These are phyloP conservation scores for Coenonympha arcania DNA, from an alignment of 2,888 invertebrate species.

Conservation along the genomic window DNA sequence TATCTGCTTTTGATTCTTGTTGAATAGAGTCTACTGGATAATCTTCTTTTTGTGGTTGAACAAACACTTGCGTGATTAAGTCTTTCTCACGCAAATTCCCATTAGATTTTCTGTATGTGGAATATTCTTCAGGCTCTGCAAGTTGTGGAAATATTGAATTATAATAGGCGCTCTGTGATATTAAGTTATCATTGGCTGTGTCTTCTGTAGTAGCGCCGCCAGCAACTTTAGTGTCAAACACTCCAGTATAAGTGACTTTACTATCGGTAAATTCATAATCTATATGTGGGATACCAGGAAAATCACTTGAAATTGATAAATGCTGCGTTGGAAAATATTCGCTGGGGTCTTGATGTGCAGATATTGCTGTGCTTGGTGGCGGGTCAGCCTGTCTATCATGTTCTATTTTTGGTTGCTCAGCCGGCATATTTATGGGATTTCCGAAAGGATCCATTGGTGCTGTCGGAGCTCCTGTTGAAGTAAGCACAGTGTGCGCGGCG, in stretches of 20 bases:
- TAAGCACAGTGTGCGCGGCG: neutral
- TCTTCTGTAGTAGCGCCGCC: neutral
- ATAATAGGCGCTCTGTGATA: constrained; percentile 6
- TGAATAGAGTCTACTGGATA: neutral
- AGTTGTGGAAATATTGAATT: constrained; percentile 6
- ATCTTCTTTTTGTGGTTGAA: neutral
- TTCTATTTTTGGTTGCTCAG: constrained; percentile 1
- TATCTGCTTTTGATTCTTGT: neutral
- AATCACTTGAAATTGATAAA: neutral
- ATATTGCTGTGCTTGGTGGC: constrained; percentile 24
- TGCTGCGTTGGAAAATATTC: constrained; percentile 20
- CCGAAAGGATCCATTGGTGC: neutral
- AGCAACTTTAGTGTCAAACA: neutral
- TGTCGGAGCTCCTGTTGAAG: neutral
- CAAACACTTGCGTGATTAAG: constrained; percentile 1
- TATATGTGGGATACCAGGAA: neutral
- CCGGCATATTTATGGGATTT: neutral
- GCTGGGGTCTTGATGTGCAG: constrained; percentile 27
- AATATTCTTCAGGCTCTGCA: neutral
- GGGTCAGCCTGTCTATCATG: neutral
- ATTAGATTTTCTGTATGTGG: neutral
- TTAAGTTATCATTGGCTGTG: neutral
- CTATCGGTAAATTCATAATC: neutral
- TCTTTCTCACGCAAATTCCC: neutral
- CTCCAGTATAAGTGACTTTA: neutral